phyloP scores from a whole-genome alignment of 2,113 vertebrate genomes.

The Craseonycteris thonglongyai region DNA sequence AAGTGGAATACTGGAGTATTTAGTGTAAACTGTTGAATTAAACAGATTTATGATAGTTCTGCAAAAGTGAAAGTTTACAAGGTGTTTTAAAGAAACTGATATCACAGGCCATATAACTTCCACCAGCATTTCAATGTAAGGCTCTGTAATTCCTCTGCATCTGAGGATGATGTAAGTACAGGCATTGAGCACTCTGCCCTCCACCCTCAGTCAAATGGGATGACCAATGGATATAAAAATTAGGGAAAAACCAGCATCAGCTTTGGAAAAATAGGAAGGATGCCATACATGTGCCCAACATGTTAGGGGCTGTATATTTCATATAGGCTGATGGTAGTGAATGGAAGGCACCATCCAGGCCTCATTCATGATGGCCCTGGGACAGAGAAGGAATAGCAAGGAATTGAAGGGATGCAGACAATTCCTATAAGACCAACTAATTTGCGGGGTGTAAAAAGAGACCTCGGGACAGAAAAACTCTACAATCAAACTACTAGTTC shows the following conservation, averaged over 20 bases:
- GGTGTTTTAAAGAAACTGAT: conserved; percentile 74
- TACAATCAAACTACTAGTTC: not conserved
- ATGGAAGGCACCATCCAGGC: not conserved
- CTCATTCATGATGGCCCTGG: not conserved
- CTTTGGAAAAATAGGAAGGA: conserved; percentile 60
- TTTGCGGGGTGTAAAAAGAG: not conserved
- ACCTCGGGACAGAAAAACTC: not conserved
- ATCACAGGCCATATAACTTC: conserved; percentile 70
- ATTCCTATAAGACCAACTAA: not conserved
- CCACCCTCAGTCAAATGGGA: conserved; percentile 42
- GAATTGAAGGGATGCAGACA: not conserved
- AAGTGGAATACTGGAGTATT: conserved; percentile 14
- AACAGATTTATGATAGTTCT: conserved; percentile 65
- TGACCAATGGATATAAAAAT: conserved; percentile 59
- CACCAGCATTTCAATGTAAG: conserved; percentile 47
- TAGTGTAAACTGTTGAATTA: conserved; percentile 51
- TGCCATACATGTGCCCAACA: conserved; percentile 29
- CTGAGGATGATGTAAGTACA: conserved; percentile 63
- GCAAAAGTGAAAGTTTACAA: conserved; percentile 71
- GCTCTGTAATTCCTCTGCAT: conserved; percentile 55
- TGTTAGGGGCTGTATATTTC: not conserved
- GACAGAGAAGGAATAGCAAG: not conserved
- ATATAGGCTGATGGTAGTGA: not conserved
- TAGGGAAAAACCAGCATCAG: conserved; percentile 53
- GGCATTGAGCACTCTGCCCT: not conserved